These are phyloP conservation scores for Cyprinodon diabolis DNA, from an alignment of 2,797 vertebrate species.

Conservation along the genomic window DNA sequence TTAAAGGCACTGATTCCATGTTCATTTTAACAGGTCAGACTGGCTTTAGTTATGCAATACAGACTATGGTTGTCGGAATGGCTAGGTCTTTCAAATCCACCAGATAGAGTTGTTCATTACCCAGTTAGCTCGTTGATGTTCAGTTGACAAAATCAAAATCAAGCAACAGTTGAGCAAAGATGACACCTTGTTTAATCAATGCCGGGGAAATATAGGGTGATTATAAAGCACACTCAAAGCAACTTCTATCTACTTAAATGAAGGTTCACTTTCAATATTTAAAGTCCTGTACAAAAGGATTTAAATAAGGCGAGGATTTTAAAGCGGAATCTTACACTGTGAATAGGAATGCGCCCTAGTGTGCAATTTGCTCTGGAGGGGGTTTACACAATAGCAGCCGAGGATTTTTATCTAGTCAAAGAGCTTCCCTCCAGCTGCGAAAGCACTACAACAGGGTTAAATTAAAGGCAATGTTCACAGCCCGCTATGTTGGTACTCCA, in stretches of 20 bases:
- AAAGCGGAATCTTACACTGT: slow-evolving; percentile 29
- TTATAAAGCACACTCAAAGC: slow-evolving; percentile 27
- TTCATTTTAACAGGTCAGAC: background rate
- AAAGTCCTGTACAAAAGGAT: slow-evolving; percentile 5
- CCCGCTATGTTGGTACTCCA: slow-evolving; percentile 30
- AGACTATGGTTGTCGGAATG: background rate
- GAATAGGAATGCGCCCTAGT: slow-evolving; percentile 44
- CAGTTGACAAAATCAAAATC: background rate
- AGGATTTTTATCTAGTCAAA: slow-evolving; percentile 61
- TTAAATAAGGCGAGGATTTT: slow-evolving; percentile 37
- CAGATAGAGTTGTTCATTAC: background rate
- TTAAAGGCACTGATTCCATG: background rate
- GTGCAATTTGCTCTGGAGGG: slow-evolving; percentile 40
- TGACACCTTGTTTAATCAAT: too few species aligned
- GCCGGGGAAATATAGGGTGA: too few species aligned
- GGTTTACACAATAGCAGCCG: slow-evolving; percentile 47
- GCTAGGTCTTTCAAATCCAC: background rate
- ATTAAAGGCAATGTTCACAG: slow-evolving; percentile 59
- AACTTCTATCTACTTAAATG: slow-evolving; percentile 39
- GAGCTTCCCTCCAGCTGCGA: slow-evolving; percentile 63
- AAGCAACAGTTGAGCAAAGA: background rate
- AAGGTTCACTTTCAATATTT: slow-evolving; percentile 24
- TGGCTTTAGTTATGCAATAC: background rate
- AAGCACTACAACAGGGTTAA: slow-evolving; percentile 49
- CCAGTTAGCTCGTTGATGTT: background rate